A percentile compares a stretch with the other conserved stretches of the same genome.
Evolutionary conservation across 92 coral and sea anemone species (phyloP).

Genomic region (Palythoa grandiflora): DNA sequence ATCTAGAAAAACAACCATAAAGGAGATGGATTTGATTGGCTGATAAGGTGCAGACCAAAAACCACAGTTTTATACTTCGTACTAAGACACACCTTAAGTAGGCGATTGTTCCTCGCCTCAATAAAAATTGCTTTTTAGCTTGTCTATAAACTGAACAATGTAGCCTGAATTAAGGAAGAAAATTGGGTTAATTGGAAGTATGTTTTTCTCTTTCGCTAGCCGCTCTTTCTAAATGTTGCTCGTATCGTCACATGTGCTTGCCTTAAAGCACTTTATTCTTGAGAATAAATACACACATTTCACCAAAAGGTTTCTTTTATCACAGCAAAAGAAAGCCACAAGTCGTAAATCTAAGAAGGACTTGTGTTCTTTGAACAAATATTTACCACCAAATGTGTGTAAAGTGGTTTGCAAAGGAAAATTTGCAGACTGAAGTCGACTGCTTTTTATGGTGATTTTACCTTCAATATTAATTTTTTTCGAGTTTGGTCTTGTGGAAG

Average conservation of each 20-base stretch:
- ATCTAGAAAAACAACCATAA: not conserved
- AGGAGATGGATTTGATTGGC: slow-evolving; percentile 3
- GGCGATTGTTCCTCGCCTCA: not conserved
- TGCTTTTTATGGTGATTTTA: not conserved
- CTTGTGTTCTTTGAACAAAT: slow-evolving; percentile 30
- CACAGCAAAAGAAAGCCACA: slow-evolving; percentile 39
- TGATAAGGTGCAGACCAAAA: not conserved
- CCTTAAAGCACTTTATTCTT: not conserved
- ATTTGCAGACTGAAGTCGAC: not conserved
- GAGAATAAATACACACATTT: not conserved
- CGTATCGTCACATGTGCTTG: not conserved
- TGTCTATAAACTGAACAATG: not conserved
- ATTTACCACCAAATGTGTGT: slow-evolving; percentile 1
- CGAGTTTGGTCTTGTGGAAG: not conserved
- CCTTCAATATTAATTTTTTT: not conserved
- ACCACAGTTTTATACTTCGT: slow-evolving; percentile 17
- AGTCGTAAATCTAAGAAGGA: slow-evolving; percentile 13
- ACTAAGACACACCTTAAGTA: not conserved
- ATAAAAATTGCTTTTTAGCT: not conserved
- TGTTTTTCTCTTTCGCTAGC: not conserved
- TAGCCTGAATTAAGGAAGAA: not conserved
- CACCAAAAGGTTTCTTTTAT: not conserved
- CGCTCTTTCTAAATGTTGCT: not conserved
- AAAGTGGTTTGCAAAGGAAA: slow-evolving; percentile 13
- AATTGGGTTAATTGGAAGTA: not conserved